phyloP scores from a whole-genome alignment of 1,140 invertebrate species.

The Drosophila setifemur region DNA sequence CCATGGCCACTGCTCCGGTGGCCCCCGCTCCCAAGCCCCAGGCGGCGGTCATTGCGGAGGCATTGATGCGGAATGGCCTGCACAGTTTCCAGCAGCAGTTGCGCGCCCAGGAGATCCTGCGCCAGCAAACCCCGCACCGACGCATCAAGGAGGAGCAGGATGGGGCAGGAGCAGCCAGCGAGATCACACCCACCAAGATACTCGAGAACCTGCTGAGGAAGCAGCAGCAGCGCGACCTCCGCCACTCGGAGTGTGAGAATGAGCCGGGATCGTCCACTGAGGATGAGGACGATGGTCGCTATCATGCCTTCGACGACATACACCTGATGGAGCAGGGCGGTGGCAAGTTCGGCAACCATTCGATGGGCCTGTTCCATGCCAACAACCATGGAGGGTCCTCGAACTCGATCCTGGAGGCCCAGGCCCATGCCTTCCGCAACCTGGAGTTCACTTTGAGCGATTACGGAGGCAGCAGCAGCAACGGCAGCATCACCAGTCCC shows the following conservation, averaged over 20 bases:
- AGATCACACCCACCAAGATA: conserved; percentile 62
- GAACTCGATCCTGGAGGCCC: conserved; percentile 55
- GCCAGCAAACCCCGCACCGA: conserved; percentile 57
- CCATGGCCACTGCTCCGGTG: conserved; percentile 12
- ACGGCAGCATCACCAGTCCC: conserved; percentile 57
- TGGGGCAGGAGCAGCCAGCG: not conserved
- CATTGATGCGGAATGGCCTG: conserved; percentile 65
- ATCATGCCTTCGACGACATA: conserved; percentile 73
- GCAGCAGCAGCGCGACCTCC: conserved; percentile 60
- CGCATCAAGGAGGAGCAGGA: conserved; percentile 50
- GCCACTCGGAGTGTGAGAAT: conserved; percentile 66
- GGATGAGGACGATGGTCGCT: conserved; percentile 72
- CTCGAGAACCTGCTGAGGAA: conserved; percentile 71
- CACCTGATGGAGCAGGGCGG: conserved; percentile 68
- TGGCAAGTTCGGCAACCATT: conserved; percentile 40
- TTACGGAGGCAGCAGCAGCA: conserved; percentile 66
- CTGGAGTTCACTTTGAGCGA: conserved; percentile 73
- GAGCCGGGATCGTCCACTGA: conserved; percentile 56
- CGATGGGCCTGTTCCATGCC: conserved; percentile 45
- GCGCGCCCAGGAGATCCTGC: conserved; percentile 71
- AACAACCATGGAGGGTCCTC: conserved; percentile 45
- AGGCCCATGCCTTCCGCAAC: conserved; percentile 72
- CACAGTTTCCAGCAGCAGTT: conserved; percentile 78
- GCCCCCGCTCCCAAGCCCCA: conserved; percentile 41
- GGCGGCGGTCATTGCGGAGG: conserved; percentile 75